phyloP scores from a whole-genome alignment of 2,113 vertebrate genomes.

The Plotosus lineatus region DNA sequence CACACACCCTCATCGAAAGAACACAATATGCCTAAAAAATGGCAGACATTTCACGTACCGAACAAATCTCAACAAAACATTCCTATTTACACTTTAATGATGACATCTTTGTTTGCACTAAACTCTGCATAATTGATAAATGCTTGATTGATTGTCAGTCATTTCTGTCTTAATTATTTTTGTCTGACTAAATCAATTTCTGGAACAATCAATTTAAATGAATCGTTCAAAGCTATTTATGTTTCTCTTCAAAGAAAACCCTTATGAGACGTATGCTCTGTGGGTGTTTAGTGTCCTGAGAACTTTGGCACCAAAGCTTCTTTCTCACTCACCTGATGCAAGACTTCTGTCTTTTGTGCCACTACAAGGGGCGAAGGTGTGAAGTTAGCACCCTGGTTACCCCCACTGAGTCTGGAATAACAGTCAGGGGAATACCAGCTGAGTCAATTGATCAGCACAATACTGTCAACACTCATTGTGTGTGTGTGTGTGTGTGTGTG shows the following conservation, averaged over 20 bases:
- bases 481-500: conserved; percentile 8
- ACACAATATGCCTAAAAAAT: not conserved
- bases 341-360: conserved; percentile 1
- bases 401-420: conserved; percentile 67
- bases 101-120: no score
- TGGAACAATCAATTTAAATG: conserved; percentile 16
- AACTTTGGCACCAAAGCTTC: conserved; percentile 40
- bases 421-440: conserved; percentile 49
- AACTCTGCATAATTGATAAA: not conserved
- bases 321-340: conserved; percentile 41
- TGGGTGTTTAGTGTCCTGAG: conserved; percentile 1
- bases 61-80: not conserved
- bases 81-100: not conserved
- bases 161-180: no score
- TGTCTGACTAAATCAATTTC: conserved; percentile 5
- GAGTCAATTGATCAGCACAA: conserved; percentile 6
- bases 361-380: conserved; percentile 67
- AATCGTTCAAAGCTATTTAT: conserved; percentile 48
- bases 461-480: conserved; percentile 14
- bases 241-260: conserved; percentile 63
- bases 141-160: not conserved
- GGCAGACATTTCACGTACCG: not conserved
- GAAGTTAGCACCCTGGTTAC: conserved; percentile 66
- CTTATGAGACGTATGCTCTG: not conserved
- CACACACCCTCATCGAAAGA: not conserved